Base-by-base conservation (phyloP, 2,113 vertebrate genomes). In the Ctenodactylus gundi region DNA sequence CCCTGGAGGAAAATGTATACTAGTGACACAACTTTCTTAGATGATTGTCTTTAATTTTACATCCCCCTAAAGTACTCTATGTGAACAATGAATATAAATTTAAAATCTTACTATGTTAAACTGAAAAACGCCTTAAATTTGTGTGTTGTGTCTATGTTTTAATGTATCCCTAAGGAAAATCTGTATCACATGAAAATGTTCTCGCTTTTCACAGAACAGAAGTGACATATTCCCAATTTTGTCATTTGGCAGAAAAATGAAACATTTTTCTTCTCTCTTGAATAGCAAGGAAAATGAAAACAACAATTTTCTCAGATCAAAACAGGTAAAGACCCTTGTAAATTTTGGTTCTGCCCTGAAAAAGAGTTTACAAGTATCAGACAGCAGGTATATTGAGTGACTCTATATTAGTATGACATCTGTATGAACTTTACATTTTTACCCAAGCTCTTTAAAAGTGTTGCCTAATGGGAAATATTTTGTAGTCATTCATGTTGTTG, bases 171-270 rank as follows among this genome's bases (percentile, higher is more conserved):
- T 81, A 73, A 84, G 62, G 13, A n/a, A 94, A 96, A n/a, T n/a
- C 82, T 41, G 76, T 5, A 46, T 29, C 14, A 87, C 9, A 67
- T 44, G 34, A 88, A 53, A 89, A 78, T 64, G 57, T 31, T 78
- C 31, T 93, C 46, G 78, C 46, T 82, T 90, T 29, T 95, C 67
- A 78, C 27, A 84, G 31, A 84, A 81, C 25, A 70, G 51, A 93
- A 81, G 58, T 60, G n/a, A 7, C 23, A 34, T 53, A 55, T 80
- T 68, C 31, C 60, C 72, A 95, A 85, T 83, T 93, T 90, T 90
- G 51, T 88, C 58, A 73, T 89, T 96, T 90, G 60, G 46, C 27
- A 84, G 39, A 90, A 88, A 90, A 87, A 64, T 64, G 34, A 93
- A 82, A 65, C 9, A 41, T 64, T 81, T 94, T 95, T 82, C 60